Evolutionary conservation across 2,113 vertebrate genomes (phyloP), one percentile per base, ranked within the genome.

Genomic region (Upupa epops): DNA sequence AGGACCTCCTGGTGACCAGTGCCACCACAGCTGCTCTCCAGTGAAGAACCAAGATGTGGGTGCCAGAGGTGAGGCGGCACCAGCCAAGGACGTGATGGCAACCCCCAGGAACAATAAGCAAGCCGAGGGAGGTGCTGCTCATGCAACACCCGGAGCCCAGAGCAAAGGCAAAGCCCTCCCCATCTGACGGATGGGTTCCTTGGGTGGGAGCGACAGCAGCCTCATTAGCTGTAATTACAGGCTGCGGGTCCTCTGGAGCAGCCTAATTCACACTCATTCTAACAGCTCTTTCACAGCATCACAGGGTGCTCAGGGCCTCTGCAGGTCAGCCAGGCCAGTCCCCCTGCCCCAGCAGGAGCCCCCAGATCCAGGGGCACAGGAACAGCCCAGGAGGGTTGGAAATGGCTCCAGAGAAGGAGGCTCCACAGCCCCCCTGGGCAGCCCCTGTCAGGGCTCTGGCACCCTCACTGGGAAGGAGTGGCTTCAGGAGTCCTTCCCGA

Each of bases 1-100:
- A 1, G 65, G 5, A 32, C 25, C 17, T 9, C 2, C 0, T 0
- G 1, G 37, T 1, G 48, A 61, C 2, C 5, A 0, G 4, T 42
- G 74, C 65, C 78, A 24, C 42, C 34, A 0, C 25, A 45, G 74
- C 63, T 42, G 37, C 17, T 12, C 8, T 40, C 34, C 7, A 2
- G 40, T 0, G 7, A 32, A 18, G 66, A 55, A 3, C 15, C 37
- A 9, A 29, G 28, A 2, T 2, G 37, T 4, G 0, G 24, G 65
- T 1, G 32, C 20, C 52, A 48, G 31, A 11, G 45, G 74, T 40
- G 70, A 13, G 11, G 1, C 0, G 12, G 52, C 66, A 65, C 3
- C 49, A 36, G 55, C 32, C 73, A 22, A 11, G 59, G 48, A 13
- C 9, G 1, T 0, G 24, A 45, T 28, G 51, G 15, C 60, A 31